These are phyloP conservation scores for Eunapius fragilis DNA, from an alignment of 37 sponge, comb jelly and placozoan genomes.

Conservation along the genomic window DNA sequence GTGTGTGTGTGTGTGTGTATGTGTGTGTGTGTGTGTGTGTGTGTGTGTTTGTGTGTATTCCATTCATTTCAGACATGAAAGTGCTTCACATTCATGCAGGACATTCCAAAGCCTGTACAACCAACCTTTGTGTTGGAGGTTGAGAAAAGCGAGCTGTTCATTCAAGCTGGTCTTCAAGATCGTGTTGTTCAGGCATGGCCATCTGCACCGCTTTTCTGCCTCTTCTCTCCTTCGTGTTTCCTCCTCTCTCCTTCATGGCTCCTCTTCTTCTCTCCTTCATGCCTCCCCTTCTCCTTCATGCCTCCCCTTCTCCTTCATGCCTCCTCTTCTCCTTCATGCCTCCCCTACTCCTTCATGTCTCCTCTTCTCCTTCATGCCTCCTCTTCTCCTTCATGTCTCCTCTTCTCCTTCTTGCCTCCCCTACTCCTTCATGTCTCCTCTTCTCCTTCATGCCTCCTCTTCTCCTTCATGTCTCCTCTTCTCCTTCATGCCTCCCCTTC, in stretches of 20 bases:
- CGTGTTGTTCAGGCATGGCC: constrained; percentile 81
- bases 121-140: constrained; percentile 84
- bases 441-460: background rate
- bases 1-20: background rate
- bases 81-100: constrained; percentile 40
- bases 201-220: background rate
- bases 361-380: no score
- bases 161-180: constrained; percentile 89
- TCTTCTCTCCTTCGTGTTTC: background rate
- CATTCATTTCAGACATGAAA: constrained; percentile 8
- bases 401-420: background rate
- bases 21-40: background rate
- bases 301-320: background rate
- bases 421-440: no score
- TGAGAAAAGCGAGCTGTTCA: constrained; percentile 78
- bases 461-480: no score
- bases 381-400: background rate
- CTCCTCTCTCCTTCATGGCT: no score
- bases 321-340: background rate
- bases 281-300: no score
- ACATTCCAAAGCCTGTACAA: constrained; percentile 72
- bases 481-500: no score
- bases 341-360: background rate
- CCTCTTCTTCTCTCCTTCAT: background rate
- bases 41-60: background rate